A percentile compares a stretch with the other conserved stretches of the same genome.
phyloP scores from a whole-genome alignment of 2,888 invertebrate genomes.

The Exocentrus adspersus region DNA sequence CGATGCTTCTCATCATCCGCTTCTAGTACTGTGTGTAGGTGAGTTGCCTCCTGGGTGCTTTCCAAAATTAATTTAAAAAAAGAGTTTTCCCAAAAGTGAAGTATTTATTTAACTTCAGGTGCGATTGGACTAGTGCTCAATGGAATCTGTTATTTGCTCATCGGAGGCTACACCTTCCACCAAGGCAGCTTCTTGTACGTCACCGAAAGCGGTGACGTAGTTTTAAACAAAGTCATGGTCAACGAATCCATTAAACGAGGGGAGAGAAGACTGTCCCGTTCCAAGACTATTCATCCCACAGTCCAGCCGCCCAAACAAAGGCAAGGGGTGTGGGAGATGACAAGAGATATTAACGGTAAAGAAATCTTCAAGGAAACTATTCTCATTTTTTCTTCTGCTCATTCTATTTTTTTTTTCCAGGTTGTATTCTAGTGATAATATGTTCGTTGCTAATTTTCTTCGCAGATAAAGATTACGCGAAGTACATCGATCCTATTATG shows the following conservation, averaged over 20 bases:
- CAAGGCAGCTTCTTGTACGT: constrained; percentile 77
- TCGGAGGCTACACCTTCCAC: constrained; percentile 83
- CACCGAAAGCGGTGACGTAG: constrained; percentile 70
- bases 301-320: constrained; percentile 61
- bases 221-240: constrained; percentile 68
- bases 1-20: constrained; percentile 79
- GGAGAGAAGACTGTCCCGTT: constrained; percentile 64
- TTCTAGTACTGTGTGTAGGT: constrained; percentile 77
- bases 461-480: constrained; percentile 70
- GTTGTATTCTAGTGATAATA: constrained; percentile 80
- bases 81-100: no score
- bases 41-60: no score
- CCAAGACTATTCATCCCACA: constrained; percentile 48
- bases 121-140: constrained; percentile 77
- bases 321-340: constrained; percentile 70
- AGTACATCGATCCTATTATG: constrained; percentile 78
- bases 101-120: constrained; percentile 55
- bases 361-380: no score
- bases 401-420: constrained; percentile 58
- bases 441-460: constrained; percentile 72
- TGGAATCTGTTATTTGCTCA: constrained; percentile 79
- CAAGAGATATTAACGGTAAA: constrained; percentile 65
- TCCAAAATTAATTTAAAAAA: no score
- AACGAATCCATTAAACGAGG: constrained; percentile 62
- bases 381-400: no score